These are phyloP conservation scores for Acrocyrtus sp. DNA, from an alignment of 2,888 invertebrate genomes.

Conservation along the genomic window DNA sequence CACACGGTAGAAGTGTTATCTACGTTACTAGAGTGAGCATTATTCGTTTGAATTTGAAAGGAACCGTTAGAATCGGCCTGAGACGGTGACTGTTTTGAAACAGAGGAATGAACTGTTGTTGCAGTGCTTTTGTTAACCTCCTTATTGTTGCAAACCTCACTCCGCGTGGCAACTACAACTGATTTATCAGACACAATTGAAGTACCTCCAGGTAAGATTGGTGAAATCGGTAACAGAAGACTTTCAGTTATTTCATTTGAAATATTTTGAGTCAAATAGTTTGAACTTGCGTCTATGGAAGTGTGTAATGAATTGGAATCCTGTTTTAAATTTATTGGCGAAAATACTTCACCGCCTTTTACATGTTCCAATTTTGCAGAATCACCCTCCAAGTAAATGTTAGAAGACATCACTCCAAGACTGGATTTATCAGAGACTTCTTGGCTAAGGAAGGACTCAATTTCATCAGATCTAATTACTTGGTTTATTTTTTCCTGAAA, in stretches of 20 bases:
- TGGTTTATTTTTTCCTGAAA: conserved; percentile 14
- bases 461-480: conserved; percentile 24
- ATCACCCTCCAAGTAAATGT: conserved; percentile 35
- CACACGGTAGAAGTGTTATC: no score
- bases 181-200: no score
- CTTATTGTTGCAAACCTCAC: no score
- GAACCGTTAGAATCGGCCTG: no score
- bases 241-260: conserved; percentile 39
- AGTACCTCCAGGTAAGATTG: no score
- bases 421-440: conserved; percentile 41
- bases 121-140: no score
- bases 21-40: no score
- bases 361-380: conserved; percentile 15
- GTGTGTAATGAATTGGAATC: not conserved
- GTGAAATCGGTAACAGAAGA: conserved; percentile 9
- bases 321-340: not conserved
- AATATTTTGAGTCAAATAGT: conserved; percentile 32
- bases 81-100: no score
- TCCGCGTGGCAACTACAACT: no score
- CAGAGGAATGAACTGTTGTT: no score
- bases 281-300: conserved; percentile 1
- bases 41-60: no score
- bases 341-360: not conserved
- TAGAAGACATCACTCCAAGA: conserved; percentile 43
- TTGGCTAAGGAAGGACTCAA: conserved; percentile 41